Conservation (phyloP, 2,888 invertebrate species). For the Pollenia amentaria region DNA sequence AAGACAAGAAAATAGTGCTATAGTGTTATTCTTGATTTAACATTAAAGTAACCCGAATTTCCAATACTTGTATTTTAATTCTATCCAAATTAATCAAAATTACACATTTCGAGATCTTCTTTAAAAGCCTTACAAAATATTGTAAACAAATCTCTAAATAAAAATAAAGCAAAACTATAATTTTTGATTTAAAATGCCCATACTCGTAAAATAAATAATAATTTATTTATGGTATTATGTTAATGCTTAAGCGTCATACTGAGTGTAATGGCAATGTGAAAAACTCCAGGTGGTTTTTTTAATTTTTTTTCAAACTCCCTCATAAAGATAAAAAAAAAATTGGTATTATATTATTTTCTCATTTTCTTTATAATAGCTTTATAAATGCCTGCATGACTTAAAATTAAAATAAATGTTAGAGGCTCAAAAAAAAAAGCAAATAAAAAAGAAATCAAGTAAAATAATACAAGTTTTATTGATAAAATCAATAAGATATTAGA, state of each 20-base stretch:
- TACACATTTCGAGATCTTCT: slow-evolving; percentile 37
- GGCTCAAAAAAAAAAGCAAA: no score
- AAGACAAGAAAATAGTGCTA: no score
- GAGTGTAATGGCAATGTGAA: slow-evolving; percentile 47
- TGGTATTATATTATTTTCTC: slow-evolving; percentile 51
- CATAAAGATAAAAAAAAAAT: slow-evolving; percentile 51
- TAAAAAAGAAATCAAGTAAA: background rate
- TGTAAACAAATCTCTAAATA: no score
- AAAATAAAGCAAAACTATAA: background rate
- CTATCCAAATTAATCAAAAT: slow-evolving; percentile 12
- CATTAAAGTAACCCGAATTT: no score
- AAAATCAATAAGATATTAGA: slow-evolving; percentile 49
- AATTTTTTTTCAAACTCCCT: slow-evolving; percentile 59
- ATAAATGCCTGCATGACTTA: slow-evolving; percentile 1
- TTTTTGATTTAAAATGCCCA: slow-evolving; percentile 24
- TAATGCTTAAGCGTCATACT: slow-evolving; percentile 36
- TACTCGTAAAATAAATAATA: slow-evolving; percentile 19
- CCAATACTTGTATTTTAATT: background rate
- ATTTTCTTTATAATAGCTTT: slow-evolving; percentile 24
- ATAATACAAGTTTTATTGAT: slow-evolving; percentile 53
- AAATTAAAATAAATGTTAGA: background rate
- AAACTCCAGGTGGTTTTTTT: slow-evolving; percentile 68
- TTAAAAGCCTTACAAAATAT: slow-evolving; percentile 12
- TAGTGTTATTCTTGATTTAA: no score
- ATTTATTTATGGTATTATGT: slow-evolving; percentile 20